Base-by-base conservation (phyloP, 2,888 invertebrate species). In the Tortricodes alternella region DNA sequence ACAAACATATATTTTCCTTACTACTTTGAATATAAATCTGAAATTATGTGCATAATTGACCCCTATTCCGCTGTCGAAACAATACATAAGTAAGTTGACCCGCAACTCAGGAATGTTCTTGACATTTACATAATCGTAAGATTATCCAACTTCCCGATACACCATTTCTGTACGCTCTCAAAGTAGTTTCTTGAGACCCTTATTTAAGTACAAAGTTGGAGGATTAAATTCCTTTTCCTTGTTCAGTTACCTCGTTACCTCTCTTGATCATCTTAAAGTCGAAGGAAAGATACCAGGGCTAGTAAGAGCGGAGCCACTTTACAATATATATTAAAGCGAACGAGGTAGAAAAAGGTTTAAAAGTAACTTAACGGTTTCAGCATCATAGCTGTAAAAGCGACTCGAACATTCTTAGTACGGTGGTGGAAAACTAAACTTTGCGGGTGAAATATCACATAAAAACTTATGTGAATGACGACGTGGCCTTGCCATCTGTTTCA, bases 101-200 rank as follows among this genome's bases (percentile, higher is more conserved):
- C 43, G 53, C 46, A 69, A 71, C 44, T 46, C 35, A 49, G 52
- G 29, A 27, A 73, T 72, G 68, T 72, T 71, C 62, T 68, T 64
- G 49, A 63, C 64, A 77, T 82, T 78, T 73, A 64, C 81, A 78
- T 83, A 80, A 78, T 78, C 75, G 60, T 55, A 53, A 70, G 78
- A 74, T 75, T 74, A 70, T 59, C 52, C 39, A 16, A 46, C 11
- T 37, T 21, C 35, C 29, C 29, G 35, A 15, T 43, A 50, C 37
- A 44, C 16, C n/a, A 13, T 23, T 15, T 23, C 43, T 39, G 48
- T 35, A 23, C 35, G 24, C 43, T 37, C 29, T 29, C 29, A 32
- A 50, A 56, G 37, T 56, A 56, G 56, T 56, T 56, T 29, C 49
- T 32, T 44, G 7, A 38, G 50, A 29, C 56, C 50, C 23, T 56